Percentiles rank a stretch among this genome's conserved stretches.
These are phyloP conservation scores for Psilopsiagon aymara DNA, from an alignment of 2,113 vertebrate genomes.

Conservation along the genomic window DNA sequence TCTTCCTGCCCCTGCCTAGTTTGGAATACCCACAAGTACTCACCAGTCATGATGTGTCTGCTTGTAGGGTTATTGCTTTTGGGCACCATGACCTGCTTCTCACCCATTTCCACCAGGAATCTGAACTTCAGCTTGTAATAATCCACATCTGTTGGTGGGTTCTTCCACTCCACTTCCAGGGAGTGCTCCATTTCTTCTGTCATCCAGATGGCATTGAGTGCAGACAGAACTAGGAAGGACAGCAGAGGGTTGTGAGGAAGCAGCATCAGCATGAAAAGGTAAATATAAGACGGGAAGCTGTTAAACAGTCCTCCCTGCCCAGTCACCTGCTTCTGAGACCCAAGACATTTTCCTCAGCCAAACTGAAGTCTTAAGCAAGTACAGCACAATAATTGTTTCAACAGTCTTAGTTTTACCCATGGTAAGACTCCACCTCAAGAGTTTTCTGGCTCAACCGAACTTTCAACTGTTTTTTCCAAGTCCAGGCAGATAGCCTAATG, in stretches of 20 bases:
- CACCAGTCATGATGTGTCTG: conserved; percentile 84
- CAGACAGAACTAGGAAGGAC: conserved; percentile 67
- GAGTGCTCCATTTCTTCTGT: conserved; percentile 84
- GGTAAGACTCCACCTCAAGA: neutral
- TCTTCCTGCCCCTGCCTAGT: neutral
- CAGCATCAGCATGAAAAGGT: neutral
- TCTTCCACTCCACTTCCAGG: conserved; percentile 89
- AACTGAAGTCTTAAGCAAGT: neutral
- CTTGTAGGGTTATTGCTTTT: conserved; percentile 84
- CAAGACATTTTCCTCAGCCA: neutral
- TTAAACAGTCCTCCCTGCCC: neutral
- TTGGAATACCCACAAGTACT: neutral
- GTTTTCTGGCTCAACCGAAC: neutral
- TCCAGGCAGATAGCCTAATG: neutral
- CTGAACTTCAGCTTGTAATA: conserved; percentile 83
- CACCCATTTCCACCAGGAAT: conserved; percentile 71
- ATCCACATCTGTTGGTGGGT: conserved; percentile 79
- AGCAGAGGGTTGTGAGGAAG: neutral
- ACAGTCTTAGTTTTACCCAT: neutral
- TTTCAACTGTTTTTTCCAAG: neutral
- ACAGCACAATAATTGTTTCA: neutral
- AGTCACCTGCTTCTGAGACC: neutral
- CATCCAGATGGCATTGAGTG: conserved; percentile 77
- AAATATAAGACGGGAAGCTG: neutral
- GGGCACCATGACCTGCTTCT: conserved; percentile 76